Evolutionary conservation across 1,140 invertebrate genomes (phyloP).

Genomic region (Aphelinus certus): DNA sequence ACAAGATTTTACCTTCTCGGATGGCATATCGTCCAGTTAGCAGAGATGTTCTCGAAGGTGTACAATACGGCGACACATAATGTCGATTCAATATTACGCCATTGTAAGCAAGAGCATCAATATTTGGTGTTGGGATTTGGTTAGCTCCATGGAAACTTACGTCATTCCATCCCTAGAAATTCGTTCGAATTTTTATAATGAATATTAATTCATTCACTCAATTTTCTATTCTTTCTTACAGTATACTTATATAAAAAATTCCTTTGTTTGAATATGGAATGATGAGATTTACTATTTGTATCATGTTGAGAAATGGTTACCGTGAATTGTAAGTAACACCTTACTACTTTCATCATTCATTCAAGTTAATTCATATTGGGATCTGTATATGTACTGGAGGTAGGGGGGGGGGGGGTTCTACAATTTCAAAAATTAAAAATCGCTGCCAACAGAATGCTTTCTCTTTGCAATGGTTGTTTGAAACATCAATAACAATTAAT

Average conservation of each 20-base stretch:
- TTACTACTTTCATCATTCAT: too few species aligned
- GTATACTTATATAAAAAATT: not conserved
- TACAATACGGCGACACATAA: constrained; percentile 70
- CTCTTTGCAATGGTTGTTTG: too few species aligned
- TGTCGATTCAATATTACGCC: constrained; percentile 71
- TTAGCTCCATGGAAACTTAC: constrained; percentile 76
- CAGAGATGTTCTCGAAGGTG: constrained; percentile 72
- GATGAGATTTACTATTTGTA: too few species aligned
- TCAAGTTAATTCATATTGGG: too few species aligned
- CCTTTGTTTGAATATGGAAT: too few species aligned
- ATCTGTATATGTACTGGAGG: too few species aligned
- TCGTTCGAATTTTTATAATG: constrained; percentile 44
- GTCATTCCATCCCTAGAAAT: constrained; percentile 73
- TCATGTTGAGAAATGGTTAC: too few species aligned
- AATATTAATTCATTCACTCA: constrained; percentile 25
- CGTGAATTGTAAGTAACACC: too few species aligned
- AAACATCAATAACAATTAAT: too few species aligned
- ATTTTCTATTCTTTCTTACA: constrained; percentile 5
- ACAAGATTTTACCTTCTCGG: constrained; percentile 46
- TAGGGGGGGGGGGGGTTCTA: too few species aligned
- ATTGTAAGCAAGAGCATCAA: constrained; percentile 71
- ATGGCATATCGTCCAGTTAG: constrained; percentile 74
- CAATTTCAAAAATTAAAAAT: too few species aligned
- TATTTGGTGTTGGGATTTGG: constrained; percentile 75
- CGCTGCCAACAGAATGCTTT: too few species aligned